phyloP scores from a whole-genome alignment of 2,113 vertebrate genomes.

The Notechis scutatus region DNA sequence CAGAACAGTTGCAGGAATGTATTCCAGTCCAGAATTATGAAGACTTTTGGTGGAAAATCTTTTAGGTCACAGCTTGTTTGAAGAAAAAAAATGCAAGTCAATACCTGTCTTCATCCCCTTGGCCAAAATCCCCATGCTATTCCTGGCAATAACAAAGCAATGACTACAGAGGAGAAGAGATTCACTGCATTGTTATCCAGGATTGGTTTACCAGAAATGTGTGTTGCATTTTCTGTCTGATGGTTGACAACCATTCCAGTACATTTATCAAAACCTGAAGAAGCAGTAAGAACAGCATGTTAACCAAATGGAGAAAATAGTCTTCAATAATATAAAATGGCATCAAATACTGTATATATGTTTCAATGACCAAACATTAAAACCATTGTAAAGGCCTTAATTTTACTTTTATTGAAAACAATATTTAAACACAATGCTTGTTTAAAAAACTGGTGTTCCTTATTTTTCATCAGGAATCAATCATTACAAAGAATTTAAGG shows the following conservation, averaged over 20 bases:
- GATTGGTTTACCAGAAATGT: slow-evolving; percentile 90
- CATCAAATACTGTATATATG: neutral
- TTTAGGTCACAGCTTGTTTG: slow-evolving; percentile 30
- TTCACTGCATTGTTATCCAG: slow-evolving; percentile 95
- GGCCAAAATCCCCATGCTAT: slow-evolving; percentile 86
- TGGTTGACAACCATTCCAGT: slow-evolving; percentile 84
- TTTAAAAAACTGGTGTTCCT: neutral
- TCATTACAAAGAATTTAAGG: neutral
- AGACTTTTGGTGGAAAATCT: slow-evolving; percentile 18
- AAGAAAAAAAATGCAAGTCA: slow-evolving; percentile 23
- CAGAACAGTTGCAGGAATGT: slow-evolving; percentile 18
- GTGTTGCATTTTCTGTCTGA: slow-evolving; percentile 70
- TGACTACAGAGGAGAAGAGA: slow-evolving; percentile 88
- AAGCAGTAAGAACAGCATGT: slow-evolving; percentile 18
- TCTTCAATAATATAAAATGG: slow-evolving; percentile 7
- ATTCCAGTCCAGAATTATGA: neutral
- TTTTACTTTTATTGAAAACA: neutral
- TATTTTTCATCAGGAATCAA: neutral
- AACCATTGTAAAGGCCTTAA: neutral
- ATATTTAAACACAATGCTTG: neutral
- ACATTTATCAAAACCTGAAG: slow-evolving; percentile 82
- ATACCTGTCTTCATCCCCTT: slow-evolving; percentile 56
- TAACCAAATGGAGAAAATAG: neutral
- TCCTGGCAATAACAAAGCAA: slow-evolving; percentile 86
- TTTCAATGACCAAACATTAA: neutral